Conservation (phyloP, 2,888 invertebrate genomes). For the Pediacus dermestoides region DNA sequence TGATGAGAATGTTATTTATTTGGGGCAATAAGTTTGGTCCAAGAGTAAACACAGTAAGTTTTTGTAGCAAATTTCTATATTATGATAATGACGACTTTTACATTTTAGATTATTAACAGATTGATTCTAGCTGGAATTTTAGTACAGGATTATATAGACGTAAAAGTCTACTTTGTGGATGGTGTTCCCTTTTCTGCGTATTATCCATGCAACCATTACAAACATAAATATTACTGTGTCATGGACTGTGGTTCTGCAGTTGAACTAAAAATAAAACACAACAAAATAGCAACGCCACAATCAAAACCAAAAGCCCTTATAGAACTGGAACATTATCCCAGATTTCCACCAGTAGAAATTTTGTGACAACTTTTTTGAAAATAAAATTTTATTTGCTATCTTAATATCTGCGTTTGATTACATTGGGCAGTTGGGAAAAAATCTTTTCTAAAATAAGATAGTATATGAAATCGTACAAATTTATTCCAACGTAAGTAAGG, state of each 20-base stretch:
- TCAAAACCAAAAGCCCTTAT: constrained; percentile 36
- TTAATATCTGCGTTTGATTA: too few species aligned
- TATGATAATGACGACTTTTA: not conserved
- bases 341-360: constrained; percentile 38
- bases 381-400: too few species aligned
- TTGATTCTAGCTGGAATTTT: constrained; percentile 47
- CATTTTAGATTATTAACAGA: constrained; percentile 44
- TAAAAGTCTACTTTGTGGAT: constrained; percentile 48
- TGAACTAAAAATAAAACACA: constrained; percentile 41
- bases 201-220: constrained; percentile 51
- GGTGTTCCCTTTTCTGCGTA: constrained; percentile 44
- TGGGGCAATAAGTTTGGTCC: constrained; percentile 49
- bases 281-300: constrained; percentile 31
- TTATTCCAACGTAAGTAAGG: too few species aligned
- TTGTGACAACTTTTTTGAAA: too few species aligned
- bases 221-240: constrained; percentile 57
- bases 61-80: not conserved
- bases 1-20: constrained; percentile 44
- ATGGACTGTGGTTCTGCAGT: constrained; percentile 48
- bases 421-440: too few species aligned
- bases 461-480: too few species aligned
- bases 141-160: constrained; percentile 48
- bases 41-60: constrained; percentile 39
- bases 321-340: constrained; percentile 36
- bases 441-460: too few species aligned